A percentile compares a stretch with the other conserved stretches of the same genome.
Evolutionary conservation across 1,140 invertebrate species (phyloP).

Genomic region (Ylistrum balloti): DNA sequence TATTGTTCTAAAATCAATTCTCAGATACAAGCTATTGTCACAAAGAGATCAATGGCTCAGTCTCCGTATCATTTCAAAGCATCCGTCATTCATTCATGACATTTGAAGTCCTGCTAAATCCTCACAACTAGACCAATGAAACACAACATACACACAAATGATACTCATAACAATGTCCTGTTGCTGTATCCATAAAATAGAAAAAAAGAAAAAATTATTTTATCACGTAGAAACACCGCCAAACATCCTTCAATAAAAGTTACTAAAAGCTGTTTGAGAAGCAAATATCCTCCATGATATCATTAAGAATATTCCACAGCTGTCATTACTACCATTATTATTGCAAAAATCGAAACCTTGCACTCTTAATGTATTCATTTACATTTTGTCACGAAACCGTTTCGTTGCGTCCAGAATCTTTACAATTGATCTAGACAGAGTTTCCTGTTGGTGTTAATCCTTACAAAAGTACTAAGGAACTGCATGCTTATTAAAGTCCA

Average conservation of each 20-base stretch:
- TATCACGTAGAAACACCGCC: constrained; percentile 1
- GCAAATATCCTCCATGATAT: neutral
- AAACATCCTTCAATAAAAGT: neutral
- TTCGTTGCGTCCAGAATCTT: neutral
- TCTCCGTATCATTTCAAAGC: constrained; percentile 6
- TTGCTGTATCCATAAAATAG: neutral
- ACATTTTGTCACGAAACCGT: constrained; percentile 28
- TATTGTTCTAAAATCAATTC: constrained; percentile 29
- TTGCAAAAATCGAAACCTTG: neutral
- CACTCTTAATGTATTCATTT: neutral
- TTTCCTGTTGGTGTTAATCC: neutral
- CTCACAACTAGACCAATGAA: neutral
- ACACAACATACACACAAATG: neutral
- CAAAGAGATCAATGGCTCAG: neutral
- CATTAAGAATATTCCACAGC: neutral
- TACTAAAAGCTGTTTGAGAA: neutral
- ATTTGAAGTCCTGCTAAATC: neutral
- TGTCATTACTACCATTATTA: neutral
- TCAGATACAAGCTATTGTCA: constrained; percentile 34
- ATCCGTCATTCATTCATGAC: neutral
- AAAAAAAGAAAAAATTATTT: constrained; percentile 32
- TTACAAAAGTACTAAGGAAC: constrained; percentile 12
- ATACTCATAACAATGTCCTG: constrained; percentile 1
- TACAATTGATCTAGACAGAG: constrained; percentile 18
- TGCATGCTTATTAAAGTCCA: constrained; percentile 31